Evolutionary conservation across 2,797 vertebrate species (phyloP).

Genomic region (Sebastes flavidus): DNA sequence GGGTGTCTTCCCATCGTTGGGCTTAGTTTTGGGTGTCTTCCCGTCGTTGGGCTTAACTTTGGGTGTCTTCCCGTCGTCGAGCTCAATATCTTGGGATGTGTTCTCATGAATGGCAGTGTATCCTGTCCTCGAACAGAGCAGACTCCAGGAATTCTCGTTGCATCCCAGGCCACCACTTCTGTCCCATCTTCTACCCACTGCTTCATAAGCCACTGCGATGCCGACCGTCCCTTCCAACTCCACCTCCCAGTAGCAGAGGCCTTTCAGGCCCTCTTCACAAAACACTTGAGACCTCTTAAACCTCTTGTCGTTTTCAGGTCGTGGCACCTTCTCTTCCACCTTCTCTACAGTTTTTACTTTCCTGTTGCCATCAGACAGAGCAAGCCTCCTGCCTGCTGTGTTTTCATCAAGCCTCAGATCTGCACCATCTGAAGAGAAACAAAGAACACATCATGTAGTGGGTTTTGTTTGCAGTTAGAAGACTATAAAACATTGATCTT

Average conservation of each 20-base stretch:
- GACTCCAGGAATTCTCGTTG: conserved; percentile 49
- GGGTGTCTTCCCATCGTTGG: background rate
- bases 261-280: conserved; percentile 20
- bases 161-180: conserved; percentile 14
- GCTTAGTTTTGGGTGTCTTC: no score
- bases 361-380: conserved; percentile 13
- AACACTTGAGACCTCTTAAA: conserved; percentile 48
- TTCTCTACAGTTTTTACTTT: background rate
- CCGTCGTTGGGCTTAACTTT: no score
- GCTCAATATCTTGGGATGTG: fast-evolving
- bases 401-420: conserved; percentile 33
- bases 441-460: background rate
- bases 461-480: background rate
- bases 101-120: conserved; percentile 5
- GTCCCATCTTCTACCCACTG: conserved; percentile 9
- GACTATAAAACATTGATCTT: background rate
- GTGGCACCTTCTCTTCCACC: fast-evolving
- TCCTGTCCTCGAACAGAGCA: background rate
- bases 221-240: conserved; percentile 15
- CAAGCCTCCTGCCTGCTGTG: conserved; percentile 16
- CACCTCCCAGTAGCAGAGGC: conserved; percentile 57
- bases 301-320: background rate
- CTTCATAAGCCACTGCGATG: conserved; percentile 13
- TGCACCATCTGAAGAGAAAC: conserved; percentile 28
- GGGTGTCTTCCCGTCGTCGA: background rate